Evolutionary conservation across 2,888 invertebrate genomes (phyloP).

Genomic region (Cylindroiulus punctatus): DNA sequence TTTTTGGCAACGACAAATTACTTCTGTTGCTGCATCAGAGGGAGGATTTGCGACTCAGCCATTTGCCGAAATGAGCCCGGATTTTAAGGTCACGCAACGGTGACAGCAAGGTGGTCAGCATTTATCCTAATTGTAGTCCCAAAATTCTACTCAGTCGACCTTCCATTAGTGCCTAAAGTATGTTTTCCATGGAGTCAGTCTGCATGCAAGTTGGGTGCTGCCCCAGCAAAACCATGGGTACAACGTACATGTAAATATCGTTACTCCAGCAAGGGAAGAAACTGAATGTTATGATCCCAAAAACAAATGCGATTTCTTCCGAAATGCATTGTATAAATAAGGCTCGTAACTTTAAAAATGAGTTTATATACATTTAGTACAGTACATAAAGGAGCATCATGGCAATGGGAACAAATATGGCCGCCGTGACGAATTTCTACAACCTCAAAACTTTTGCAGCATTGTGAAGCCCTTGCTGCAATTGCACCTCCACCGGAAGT

Average conservation of each 20-base stretch:
- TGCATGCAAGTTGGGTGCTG: no score
- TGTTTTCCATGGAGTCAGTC: no score
- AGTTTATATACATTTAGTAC: no score
- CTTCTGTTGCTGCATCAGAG: neutral
- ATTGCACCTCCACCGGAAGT: slow-evolving; percentile 17
- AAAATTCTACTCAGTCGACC: neutral
- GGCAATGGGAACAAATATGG: neutral
- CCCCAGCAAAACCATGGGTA: no score
- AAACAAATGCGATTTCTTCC: no score
- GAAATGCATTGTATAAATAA: no score
- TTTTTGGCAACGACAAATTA: slow-evolving; percentile 43
- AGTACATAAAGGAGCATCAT: no score
- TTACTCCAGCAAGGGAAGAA: no score
- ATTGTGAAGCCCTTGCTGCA: neutral
- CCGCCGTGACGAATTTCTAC: neutral
- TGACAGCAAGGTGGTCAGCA: slow-evolving; percentile 39
- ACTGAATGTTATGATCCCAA: no score
- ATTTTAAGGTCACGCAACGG: slow-evolving; percentile 22
- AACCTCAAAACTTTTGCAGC: neutral
- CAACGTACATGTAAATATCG: no score
- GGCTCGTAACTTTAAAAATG: no score
- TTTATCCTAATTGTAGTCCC: slow-evolving; percentile 39
- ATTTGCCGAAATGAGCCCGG: slow-evolving; percentile 6
- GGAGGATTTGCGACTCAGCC: neutral
- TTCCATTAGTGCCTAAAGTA: no score